Evolutionary conservation across 2,113 vertebrate genomes (phyloP).

Genomic region (Candoia aspera): DNA sequence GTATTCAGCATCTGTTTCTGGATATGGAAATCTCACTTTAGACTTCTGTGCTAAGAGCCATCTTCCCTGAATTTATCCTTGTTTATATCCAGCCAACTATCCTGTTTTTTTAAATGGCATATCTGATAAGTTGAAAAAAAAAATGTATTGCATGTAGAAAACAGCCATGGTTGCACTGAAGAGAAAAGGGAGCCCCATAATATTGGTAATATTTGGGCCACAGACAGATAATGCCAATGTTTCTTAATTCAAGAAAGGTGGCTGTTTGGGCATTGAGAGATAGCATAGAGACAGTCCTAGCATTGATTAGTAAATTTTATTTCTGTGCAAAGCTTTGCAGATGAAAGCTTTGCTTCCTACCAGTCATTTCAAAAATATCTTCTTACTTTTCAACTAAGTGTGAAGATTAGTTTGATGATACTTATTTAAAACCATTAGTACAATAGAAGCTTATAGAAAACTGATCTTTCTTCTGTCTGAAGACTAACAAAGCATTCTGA

Average conservation of each 20-base stretch:
- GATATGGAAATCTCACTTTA: not conserved
- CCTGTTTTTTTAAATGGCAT: not conserved
- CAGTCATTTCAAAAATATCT: not conserved
- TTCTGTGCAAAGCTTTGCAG: not conserved
- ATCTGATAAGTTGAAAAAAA: not conserved
- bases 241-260: not conserved
- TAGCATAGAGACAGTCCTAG: not conserved
- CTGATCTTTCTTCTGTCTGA: not conserved
- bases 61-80: not conserved
- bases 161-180: not conserved
- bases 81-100: not conserved
- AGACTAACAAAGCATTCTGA: not conserved
- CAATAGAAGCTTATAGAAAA: not conserved
- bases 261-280: not conserved
- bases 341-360: not conserved
- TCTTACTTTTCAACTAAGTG: not conserved
- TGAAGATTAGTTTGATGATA: constrained; percentile 3
- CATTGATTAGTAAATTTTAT: not conserved
- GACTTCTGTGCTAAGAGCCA: not conserved
- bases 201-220: not conserved
- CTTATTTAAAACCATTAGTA: not conserved
- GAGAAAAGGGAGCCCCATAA: not conserved
- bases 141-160: not conserved
- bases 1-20: not conserved
- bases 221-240: not conserved